phyloP scores from a whole-genome alignment of 2,797 vertebrate genomes.

The Vespertilio murinus region DNA sequence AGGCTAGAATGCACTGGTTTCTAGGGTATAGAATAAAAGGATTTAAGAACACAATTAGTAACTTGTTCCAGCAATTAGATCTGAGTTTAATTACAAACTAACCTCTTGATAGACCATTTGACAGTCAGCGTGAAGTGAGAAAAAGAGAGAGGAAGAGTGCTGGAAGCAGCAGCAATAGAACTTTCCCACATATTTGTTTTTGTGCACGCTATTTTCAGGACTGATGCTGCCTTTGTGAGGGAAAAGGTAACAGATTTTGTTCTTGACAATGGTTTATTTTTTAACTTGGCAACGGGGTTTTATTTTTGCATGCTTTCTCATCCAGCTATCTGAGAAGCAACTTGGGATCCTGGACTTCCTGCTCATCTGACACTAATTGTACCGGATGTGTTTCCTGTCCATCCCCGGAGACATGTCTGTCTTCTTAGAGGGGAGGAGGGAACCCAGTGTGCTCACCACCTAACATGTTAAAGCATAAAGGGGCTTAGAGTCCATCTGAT shows the following conservation, averaged over 20 bases:
- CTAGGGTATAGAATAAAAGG: slow-evolving; percentile 74
- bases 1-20: slow-evolving; percentile 70
- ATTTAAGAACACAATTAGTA: slow-evolving; percentile 79
- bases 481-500: neutral
- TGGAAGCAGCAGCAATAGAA: slow-evolving; percentile 15
- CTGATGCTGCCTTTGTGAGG: neutral
- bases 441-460: neutral
- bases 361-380: neutral
- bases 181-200: slow-evolving; percentile 56
- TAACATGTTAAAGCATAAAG: neutral
- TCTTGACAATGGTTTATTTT: slow-evolving; percentile 44
- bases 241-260: slow-evolving; percentile 52
- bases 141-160: slow-evolving; percentile 68
- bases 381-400: neutral
- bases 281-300: neutral
- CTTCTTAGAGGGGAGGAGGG: neutral
- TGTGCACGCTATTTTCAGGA: slow-evolving; percentile 36
- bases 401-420: neutral
- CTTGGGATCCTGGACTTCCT: neutral
- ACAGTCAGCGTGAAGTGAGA: slow-evolving; percentile 71
- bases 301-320: slow-evolving; percentile 25
- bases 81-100: slow-evolving; percentile 80
- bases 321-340: neutral
- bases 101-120: slow-evolving; percentile 77
- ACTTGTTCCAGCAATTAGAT: slow-evolving; percentile 79